Evolutionary conservation across 2,113 vertebrate genomes (phyloP), one percentile per base, ranked within the genome.

Genomic region (Siniperca knerii): DNA sequence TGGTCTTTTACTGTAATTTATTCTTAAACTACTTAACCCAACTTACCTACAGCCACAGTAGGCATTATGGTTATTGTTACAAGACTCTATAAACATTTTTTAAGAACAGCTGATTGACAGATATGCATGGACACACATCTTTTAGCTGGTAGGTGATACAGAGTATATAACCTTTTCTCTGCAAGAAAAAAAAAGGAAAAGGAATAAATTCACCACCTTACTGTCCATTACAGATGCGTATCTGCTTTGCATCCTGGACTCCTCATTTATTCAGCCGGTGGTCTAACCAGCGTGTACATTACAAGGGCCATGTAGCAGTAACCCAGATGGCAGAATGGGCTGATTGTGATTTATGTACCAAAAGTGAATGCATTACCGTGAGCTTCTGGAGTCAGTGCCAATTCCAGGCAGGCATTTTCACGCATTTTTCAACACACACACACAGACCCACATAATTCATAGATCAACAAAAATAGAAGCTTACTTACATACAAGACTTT

Each of bases 281-380:
- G 90, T 92, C 89, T 87, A 91, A 93, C 72, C 87, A 91, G 89
- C 78, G 57, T 85, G 85, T 86, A 92, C 92, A 94, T 94, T 92
- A 93, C 90, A 92, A 70, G 87, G 90, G 90, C 87, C 89, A 90
- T 90, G 88, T 89, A 92, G 90, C 93, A 90, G 91, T 91, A 92
- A 95, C 92, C 92, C 94, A 93, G 86, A 92, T 92, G 92, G 91
- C 93, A 94, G 88, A 92, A 88, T 82, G 87, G 90, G 85, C 94
- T 93, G 87, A 92, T 93, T 79, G 92, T 95, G 95, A 95, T 95
- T 95, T 93, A 95, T 95, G 91, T 90, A 87, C 85, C 88, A 88
- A 84, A 92, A 91, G 87, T 91, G 87, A 93, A 91, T 70, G 84
- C 83, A 90, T 89, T 91, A 88, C 90, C 83, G 73, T 76, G 84